Evolutionary conservation across 2,888 invertebrate species (phyloP), one percentile per base, ranked within the genome.

Genomic region (Myopa tessellatipennis): DNA sequence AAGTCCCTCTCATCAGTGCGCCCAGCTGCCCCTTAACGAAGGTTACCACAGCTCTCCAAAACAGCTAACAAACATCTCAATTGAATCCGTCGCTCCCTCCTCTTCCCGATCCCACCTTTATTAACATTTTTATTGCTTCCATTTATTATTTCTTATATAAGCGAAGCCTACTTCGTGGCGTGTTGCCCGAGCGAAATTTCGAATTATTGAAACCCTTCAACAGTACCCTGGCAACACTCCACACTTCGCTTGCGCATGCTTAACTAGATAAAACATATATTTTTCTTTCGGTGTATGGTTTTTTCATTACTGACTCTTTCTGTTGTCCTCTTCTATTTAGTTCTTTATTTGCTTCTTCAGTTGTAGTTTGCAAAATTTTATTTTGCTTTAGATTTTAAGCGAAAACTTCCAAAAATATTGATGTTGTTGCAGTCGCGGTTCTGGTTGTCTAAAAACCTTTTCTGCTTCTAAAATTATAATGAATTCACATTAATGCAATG

Each of bases 291-390:
- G 45, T 80, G 79, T 73, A 74, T 77, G 36, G 36, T 81, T 83
- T 79, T 83, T 86, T 82, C 6, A 82, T 85, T 86, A 81, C 80
- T 67, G 52, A 81, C 80, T 69, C 76, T 80, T 81, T 86, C 5
- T 79, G 82, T 87, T 87, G 86, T 87, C 87, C 87, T 80, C 85
- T 87, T 83, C 70, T 77, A 71, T 86, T 87, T 77, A 34, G 81
- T 86, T 86, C 63, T 79, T 78, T 84, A 45, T 82, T 82, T 85
- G 83, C 85, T 84, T 83, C 78, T 83, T 83, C 73, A 45, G 79
- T 86, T 87, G 85, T 86, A 85, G 85, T 82, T 84, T 81, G 82
- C 55, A 65, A 26, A 76, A 70, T 60, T 73, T 79, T 76, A 67
- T 75, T 79, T 87, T 81, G 34, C 73, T 38, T 38, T 84, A 82